Percentiles rank a stretch among this genome's conserved stretches.
phyloP scores from a whole-genome alignment of 2,888 invertebrate genomes.

The Masnerella sp. region DNA sequence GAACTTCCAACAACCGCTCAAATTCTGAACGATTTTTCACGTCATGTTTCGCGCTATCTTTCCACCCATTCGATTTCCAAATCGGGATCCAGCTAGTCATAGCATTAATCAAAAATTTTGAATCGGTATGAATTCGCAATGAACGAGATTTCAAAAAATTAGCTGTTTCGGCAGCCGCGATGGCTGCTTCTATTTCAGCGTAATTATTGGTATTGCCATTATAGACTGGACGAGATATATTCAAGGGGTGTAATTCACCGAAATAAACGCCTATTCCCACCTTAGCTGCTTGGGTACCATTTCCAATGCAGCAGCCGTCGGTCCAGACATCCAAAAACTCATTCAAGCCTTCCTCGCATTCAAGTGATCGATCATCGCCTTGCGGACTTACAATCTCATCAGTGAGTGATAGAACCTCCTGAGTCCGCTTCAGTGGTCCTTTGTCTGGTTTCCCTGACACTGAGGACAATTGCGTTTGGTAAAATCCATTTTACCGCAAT shows the following conservation, averaged over 20 bases:
- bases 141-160: neutral
- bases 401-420: no score
- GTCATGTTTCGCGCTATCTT: neutral
- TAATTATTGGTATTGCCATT: neutral
- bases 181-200: constrained; percentile 5
- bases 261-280: neutral
- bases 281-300: neutral
- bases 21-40: constrained; percentile 7
- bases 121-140: constrained; percentile 2
- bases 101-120: constrained; percentile 1
- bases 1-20: neutral
- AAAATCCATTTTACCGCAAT: neutral
- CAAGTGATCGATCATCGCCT: no score
- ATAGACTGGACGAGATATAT: neutral
- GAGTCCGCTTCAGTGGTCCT: no score
- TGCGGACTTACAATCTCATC: no score
- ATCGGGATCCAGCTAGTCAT: constrained; percentile 4
- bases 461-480: no score
- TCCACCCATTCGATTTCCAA: constrained; percentile 3
- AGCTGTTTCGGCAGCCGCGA: neutral
- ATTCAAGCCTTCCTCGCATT: no score
- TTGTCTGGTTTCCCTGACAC: no score
- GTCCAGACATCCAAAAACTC: constrained; percentile 5
- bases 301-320: neutral
- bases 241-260: neutral